Base-by-base conservation (phyloP, 2,113 vertebrate species). In the Bombycilla garrulus region DNA sequence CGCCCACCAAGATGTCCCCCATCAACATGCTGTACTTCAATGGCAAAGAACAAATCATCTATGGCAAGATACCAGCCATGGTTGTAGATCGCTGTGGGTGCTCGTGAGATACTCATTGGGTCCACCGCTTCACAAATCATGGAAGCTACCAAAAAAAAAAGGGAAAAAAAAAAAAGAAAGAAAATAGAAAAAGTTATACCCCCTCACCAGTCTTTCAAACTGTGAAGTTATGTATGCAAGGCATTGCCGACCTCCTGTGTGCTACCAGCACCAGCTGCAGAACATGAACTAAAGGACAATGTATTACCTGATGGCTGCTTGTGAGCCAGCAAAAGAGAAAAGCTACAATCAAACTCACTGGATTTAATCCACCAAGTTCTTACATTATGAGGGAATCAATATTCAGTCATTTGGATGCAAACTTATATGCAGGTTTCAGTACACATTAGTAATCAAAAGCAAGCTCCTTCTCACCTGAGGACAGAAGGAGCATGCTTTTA, bases 1-100 rank as follows among this genome's bases (percentile, higher is more conserved):
- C 99, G 4, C 99, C 99, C 87, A 99, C 99, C 93, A 99, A 99
- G 98, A 99, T 99, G 99, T 99, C 99, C 26, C 98, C 99, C 86
- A 99, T 99, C 98, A 99, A 99, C 95, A 99, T 99, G 99, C 97
- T 99, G 61, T 99, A 99, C 98, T 99, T 99, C 97, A 99, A 99
- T 36, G 98, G 97, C 96, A 98, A 99, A 85, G 99, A 99, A 98
- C 99, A 99, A 97, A 99, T 99, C 85, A 99, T 99, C 97, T 99
- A 99, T 4, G 99, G 99, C 93, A 99, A 99, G 98, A 99, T 99
- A 95, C 99, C 99, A 2, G 98, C 98, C 95, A 99, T 99, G 99
- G 99, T 99, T 92, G 99, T 99, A 97, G 99, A 99, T 93, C 99
- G 99, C 58, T 99, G 99, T 11, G 99, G 99, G 81, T 99, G 99